Evolutionary conservation across 2,888 invertebrate species (phyloP), one percentile per base, ranked within the genome.

Genomic region (Epinotia demarniana): DNA sequence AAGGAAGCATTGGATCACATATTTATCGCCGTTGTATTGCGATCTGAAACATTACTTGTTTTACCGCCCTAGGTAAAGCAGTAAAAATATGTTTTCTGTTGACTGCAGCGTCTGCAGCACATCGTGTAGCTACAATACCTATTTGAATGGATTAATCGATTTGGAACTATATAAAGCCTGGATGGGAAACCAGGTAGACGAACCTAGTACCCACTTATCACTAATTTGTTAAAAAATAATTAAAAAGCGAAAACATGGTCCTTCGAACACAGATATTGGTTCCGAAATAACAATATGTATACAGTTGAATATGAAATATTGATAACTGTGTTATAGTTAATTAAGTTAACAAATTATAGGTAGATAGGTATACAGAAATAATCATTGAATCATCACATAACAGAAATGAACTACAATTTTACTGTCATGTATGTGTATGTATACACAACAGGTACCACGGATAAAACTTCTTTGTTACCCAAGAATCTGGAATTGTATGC

Each of bases 401-500:
- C 53, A n/a, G 53, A n/a, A n/a, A 53, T 53, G 5, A 8, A 53
- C n/a, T 49, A 49, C 13, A 49, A 13, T 33, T 33, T 33, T 33
- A 49, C 46, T 49, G 13, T 49, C 46, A n/a, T 53, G n/a, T 53
- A 53, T n/a, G 53, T 60, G 53, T 60, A 60, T 60, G 19, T 57
- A 57, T 11, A 57, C 57, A 60, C 6, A 53, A n/a, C 58, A 60
- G 58, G 23, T 60, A 60, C 12, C 4, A 27, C 9, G n/a, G 5
- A n/a, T 53, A 64, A 49, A 27, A 53, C 53, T 55, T 66, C 66
- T 66, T 66, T 66, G 66, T 66, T 66, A 66, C 53, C 68, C 19
- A 55, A 53, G 76, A 71, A 39, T 57, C 43, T 66, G 46, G 39
- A 23, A 23, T 43, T 63, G 23, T 39, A 63, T 19, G 39, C 11